Base-by-base conservation (phyloP, 2,888 invertebrate genomes). In the Neria commutata region DNA sequence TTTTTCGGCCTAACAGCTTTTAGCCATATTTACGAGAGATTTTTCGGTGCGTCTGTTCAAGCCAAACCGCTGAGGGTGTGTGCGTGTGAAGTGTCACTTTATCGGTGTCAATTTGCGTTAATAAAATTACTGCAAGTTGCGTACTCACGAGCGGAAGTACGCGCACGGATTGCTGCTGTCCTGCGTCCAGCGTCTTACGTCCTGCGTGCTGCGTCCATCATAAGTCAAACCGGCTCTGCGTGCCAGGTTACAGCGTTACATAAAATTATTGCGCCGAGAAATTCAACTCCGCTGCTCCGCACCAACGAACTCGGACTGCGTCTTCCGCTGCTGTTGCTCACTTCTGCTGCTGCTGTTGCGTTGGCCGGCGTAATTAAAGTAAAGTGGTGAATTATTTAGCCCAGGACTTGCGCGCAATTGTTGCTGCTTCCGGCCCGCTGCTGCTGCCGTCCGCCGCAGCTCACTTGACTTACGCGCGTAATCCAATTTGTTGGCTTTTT, bases 101-200 rank as follows among this genome's bases (percentile, higher is more conserved):
- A 16, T 54, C 33, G 48, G 50, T 58, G 57, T 61, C 51, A 55
- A 33, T 54, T 61, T 54, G 25, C 55, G 46, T 17, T 29, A 61
- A 58, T 54, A 47, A 61, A 61, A 47, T 58, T 61, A 54, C 24
- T 47, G 33, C 54, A 50, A 17, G 14, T 4, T 51, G 42, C n/a
- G 6, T 17, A 24, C 37, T n/a, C n/a, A n/a, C n/a, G n/a, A n/a
- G n/a, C n/a, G n/a, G n/a, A n/a, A n/a, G n/a, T n/a, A n/a, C n/a
- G n/a, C n/a, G n/a, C n/a, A n/a, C n/a, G n/a, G n/a, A n/a, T n/a
- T n/a, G n/a, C n/a, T n/a, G n/a, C n/a, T n/a, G n/a, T n/a, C n/a
- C n/a, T n/a, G n/a, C n/a, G n/a, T n/a, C n/a, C n/a, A n/a, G n/a
- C n/a, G n/a, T n/a, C n/a, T n/a, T n/a, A n/a, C n/a, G n/a, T n/a